Evolutionary conservation across 2,113 vertebrate species (phyloP).

Genomic region (Aleadryas rufinucha): DNA sequence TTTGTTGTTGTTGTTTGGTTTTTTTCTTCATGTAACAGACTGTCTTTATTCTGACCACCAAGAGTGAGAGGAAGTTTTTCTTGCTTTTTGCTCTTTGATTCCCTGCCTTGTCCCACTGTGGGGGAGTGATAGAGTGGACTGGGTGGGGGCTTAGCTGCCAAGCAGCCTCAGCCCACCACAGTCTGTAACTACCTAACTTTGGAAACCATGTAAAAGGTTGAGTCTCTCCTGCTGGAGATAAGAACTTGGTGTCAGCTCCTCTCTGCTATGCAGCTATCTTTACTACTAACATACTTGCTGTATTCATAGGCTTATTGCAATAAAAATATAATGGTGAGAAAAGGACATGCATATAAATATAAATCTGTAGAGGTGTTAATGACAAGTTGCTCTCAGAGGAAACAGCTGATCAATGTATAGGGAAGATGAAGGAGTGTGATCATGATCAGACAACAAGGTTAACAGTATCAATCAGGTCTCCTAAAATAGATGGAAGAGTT

Average conservation of each 20-base stretch:
- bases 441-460: conserved; percentile 46
- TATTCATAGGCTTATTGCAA: neutral
- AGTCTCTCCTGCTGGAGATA: neutral
- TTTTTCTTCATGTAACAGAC: neutral
- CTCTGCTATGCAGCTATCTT: neutral
- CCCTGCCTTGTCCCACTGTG: neutral
- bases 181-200: neutral
- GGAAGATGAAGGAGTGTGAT: conserved; percentile 25
- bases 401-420: conserved; percentile 26
- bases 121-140: too few species aligned
- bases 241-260: neutral
- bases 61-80: neutral
- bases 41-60: neutral
- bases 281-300: neutral
- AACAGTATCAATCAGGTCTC: conserved; percentile 23
- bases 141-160: neutral
- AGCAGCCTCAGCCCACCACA: neutral
- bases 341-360: neutral
- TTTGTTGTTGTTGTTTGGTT: too few species aligned
- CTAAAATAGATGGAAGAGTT: conserved; percentile 67
- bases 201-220: neutral
- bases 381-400: neutral
- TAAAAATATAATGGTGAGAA: conserved; percentile 1
- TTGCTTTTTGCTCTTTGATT: neutral
- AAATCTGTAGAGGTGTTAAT: conserved; percentile 8